Percentiles rank a stretch among this genome's conserved stretches.
phyloP scores from a whole-genome alignment of 2,888 invertebrate species.

The Tenthredo scrophulariae region DNA sequence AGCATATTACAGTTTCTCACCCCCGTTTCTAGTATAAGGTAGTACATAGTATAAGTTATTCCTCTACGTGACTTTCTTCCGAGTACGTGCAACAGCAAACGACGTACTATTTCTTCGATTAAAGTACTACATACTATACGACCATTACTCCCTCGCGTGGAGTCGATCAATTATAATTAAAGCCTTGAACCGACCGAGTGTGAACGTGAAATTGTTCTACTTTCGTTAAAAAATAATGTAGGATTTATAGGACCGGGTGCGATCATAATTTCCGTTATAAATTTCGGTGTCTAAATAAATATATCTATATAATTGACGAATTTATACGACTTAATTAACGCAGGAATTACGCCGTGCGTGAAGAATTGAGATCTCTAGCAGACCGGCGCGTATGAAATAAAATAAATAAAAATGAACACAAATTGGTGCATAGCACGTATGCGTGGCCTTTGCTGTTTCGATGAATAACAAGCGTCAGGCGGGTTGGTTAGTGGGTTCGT shows the following conservation, averaged over 20 bases:
- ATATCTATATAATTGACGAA: not conserved
- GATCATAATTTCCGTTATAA: not conserved
- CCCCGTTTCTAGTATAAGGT: not conserved
- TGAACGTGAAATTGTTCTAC: not conserved
- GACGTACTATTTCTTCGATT: slow-evolving; percentile 47
- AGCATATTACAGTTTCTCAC: not conserved
- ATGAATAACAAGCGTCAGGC: not conserved
- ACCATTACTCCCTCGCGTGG: slow-evolving; percentile 8
- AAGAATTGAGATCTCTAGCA: not conserved
- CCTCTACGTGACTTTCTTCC: slow-evolving; percentile 37
- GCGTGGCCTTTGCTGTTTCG: not conserved
- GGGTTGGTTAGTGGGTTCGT: not conserved
- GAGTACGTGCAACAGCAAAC: slow-evolving; percentile 39
- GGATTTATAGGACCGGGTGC: no score
- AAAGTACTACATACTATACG: slow-evolving; percentile 2
- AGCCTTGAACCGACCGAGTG: not conserved
- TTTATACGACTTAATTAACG: not conserved
- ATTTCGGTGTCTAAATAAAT: not conserved
- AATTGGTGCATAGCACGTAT: not conserved
- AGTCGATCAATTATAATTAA: slow-evolving; percentile 42
- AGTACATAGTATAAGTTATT: slow-evolving; percentile 24
- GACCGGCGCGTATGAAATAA: not conserved
- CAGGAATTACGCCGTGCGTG: not conserved
- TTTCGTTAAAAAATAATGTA: not conserved
- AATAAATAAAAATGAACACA: not conserved